A percentile compares a stretch with the other conserved stretches of the same genome.
phyloP scores from a whole-genome alignment of 2,797 vertebrate genomes.

The Crocodylus rhombifer region DNA sequence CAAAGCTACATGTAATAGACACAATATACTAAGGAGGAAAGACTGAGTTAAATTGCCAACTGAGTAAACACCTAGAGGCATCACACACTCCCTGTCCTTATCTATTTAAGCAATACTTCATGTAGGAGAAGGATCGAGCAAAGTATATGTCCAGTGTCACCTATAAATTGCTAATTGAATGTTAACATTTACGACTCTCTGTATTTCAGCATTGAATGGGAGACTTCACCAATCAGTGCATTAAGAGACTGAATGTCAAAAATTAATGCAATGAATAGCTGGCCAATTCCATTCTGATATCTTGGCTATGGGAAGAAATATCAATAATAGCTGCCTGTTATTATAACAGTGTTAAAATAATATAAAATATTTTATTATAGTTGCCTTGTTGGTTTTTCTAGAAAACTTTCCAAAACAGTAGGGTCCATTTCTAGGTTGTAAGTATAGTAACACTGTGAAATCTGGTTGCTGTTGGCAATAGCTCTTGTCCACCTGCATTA shows the following conservation, averaged over 20 bases:
- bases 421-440: background rate
- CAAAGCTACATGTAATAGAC: background rate
- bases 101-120: background rate
- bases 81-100: background rate
- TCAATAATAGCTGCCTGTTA: background rate
- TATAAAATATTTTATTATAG: too few species aligned
- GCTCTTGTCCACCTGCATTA: constrained; percentile 8
- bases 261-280: background rate
- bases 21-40: background rate
- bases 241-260: background rate
- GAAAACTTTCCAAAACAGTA: background rate
- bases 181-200: background rate
- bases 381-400: background rate
- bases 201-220: background rate
- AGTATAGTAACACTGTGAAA: background rate
- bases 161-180: background rate
- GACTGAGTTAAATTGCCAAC: background rate
- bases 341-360: too few species aligned
- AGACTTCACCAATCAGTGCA: background rate
- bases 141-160: background rate
- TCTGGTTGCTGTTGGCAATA: background rate
- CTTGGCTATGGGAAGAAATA: background rate
- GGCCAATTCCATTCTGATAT: background rate
- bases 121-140: background rate
- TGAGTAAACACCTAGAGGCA: background rate